A percentile compares a stretch with the other conserved stretches of the same genome.
Evolutionary conservation across 2,113 vertebrate genomes (phyloP).

Genomic region (Percopsis transmontana): DNA sequence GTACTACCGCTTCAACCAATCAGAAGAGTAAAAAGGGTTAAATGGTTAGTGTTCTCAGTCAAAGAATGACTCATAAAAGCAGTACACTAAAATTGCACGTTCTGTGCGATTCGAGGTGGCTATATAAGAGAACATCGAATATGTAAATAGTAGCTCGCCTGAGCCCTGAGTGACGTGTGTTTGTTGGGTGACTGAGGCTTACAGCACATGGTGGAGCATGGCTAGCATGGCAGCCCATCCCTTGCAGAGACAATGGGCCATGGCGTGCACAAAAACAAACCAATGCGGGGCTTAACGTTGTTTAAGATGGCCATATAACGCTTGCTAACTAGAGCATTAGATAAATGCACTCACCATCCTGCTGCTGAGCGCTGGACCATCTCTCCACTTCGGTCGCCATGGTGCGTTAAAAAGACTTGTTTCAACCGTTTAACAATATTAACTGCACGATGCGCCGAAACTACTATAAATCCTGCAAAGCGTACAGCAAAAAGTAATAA

Average conservation of each 20-base stretch:
- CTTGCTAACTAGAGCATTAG: too few species aligned
- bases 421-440: constrained; percentile 33
- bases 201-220: constrained; percentile 73
- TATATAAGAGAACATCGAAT: neutral
- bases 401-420: constrained; percentile 51
- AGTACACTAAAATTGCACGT: neutral
- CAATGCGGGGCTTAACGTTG: neutral
- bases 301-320: neutral
- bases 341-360: constrained; percentile 69
- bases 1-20: constrained; percentile 57
- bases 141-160: neutral
- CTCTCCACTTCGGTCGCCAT: constrained; percentile 79
- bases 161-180: too few species aligned
- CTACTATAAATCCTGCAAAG: neutral
- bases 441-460: constrained; percentile 27
- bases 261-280: neutral
- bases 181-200: too few species aligned
- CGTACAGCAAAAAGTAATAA: neutral
- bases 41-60: constrained; percentile 7
- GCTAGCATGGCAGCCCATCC: constrained; percentile 63
- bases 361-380: constrained; percentile 59
- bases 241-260: constrained; percentile 62
- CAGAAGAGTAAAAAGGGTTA: constrained; percentile 58
- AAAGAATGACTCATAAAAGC: constrained; percentile 12
- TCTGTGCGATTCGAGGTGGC: neutral